Evolutionary conservation across 2,113 vertebrate genomes (phyloP), one percentile per base, ranked within the genome.

Genomic region (Scolopax mira): DNA sequence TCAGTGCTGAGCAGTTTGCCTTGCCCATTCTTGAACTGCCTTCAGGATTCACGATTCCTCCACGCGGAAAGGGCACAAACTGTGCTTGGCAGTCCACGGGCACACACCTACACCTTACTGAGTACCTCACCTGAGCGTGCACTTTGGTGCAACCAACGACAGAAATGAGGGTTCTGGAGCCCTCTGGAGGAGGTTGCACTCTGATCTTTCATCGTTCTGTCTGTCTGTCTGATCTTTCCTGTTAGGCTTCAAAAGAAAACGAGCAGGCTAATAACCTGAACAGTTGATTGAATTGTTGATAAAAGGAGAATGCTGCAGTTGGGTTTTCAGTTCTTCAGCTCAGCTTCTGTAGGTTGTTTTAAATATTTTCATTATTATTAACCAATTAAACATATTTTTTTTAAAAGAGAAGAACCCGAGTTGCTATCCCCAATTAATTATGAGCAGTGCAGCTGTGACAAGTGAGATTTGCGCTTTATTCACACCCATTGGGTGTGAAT

Each of bases 71-170:
- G 46, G 58, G 75, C 85, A 46, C 27, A 77, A 78, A 15, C 46
- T 8, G 1, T 3, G 11, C 15, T 10, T n/a, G 18, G 13, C 33
- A 35, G 46, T 23, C 52, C 1, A 0, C 57, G 49, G 51, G 11
- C 8, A 6, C 23, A 30, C n/a, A 37, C 17, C 37, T 42, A 0
- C 1, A 0, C 31, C 35, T 77, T 66, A 8, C 25, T 61, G 66
- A 5, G 12, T 41, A 10, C n/a, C 35, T 66, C 37, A 54, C 15
- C 5, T 60, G 19, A 37, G 23, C 3, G 3, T 31, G 30, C 18
- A 52, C 44, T 42, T 74, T 22, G 27, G 44, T 58, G 54, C 61
- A 69, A 4, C 21, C 5, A 0, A 1, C 7, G 0, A 1, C 7
- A 5, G 6, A 67, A 48, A 27, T 7, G 8, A 44, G 24, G n/a